Base-by-base conservation (phyloP, 2,113 vertebrate genomes). In the Neogale vison region DNA sequence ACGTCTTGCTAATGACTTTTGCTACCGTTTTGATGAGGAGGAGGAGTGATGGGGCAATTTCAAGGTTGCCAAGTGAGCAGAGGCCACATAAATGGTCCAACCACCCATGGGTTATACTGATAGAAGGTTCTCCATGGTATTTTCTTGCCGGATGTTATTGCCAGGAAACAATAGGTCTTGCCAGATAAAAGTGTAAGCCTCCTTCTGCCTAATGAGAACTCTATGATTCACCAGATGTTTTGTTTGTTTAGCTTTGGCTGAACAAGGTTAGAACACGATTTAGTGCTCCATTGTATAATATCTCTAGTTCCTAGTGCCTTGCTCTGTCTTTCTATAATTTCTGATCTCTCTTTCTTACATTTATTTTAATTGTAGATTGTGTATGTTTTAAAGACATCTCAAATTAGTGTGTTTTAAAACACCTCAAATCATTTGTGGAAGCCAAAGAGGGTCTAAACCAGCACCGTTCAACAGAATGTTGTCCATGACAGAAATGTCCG, bases 221-320 rank as follows among this genome's bases (percentile, higher is more conserved):
- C 7, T 47, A 34, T 57, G 57, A 92, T 21, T 84, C 65, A 88
- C 13, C 45, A 71, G 72, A 42, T 45, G n/a, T 57, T 85, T 84
- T 96, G 31, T 80, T 81, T 85, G 74, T 91, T 91, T 47, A 55
- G 13, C 83, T 34, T 80, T 90, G 55, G 63, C 55, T 71, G 82
- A 82, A 72, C 55, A 88, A 95, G 90, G 12, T 76, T 88, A 92
- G 69, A 71, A 63, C 10, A 83, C 63, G 36, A 91, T 93, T 94
- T 55, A 36, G 50, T 24, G n/a, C 55, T 20, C 15, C 76, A 50
- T 52, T 83, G 29, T 92, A 17, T 47, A 92, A 50, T 29, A 67
- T 84, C 29, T 45, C 4, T 24, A 55, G 6, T 88, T 88, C 39
- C 57, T 69, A 74, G 7, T 23, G 34, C 79, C 55, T 76, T 55